Conservation (phyloP, 2,113 vertebrate genomes). For the Suncus etruscus region DNA sequence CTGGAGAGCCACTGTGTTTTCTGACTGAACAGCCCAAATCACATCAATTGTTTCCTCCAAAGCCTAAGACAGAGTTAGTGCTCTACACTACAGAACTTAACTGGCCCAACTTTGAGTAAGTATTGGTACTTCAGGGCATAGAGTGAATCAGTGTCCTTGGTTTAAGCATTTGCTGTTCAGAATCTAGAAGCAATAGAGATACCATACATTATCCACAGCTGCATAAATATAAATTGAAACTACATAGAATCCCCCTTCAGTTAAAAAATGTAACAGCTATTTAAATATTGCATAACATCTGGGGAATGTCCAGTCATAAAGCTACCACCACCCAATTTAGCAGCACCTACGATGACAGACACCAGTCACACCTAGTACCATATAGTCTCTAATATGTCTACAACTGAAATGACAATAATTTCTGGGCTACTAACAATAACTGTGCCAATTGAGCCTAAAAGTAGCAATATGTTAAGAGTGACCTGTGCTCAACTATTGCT, state of each 20-base stretch:
- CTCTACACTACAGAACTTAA: too few species aligned
- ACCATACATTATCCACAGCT: background rate
- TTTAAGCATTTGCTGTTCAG: too few species aligned
- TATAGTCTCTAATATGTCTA: background rate
- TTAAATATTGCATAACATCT: background rate
- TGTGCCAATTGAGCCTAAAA: background rate
- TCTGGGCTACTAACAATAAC: background rate
- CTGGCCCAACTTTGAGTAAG: too few species aligned
- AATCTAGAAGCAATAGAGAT: too few species aligned
- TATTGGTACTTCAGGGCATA: too few species aligned
- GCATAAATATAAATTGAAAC: background rate
- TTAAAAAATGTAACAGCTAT: too few species aligned
- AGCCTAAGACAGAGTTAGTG: too few species aligned
- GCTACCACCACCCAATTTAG: background rate
- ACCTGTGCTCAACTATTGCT: too few species aligned
- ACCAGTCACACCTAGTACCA: background rate
- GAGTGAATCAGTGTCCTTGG: too few species aligned
- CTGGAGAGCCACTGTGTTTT: too few species aligned
- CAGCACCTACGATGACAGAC: background rate
- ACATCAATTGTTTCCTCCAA: too few species aligned
- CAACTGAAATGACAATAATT: background rate
- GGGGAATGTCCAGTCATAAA: background rate
- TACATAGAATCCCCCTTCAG: background rate
- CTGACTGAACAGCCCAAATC: too few species aligned
- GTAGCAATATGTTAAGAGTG: background rate